phyloP scores from a whole-genome alignment of 2,888 invertebrate species.

The Cosmia pyralina region DNA sequence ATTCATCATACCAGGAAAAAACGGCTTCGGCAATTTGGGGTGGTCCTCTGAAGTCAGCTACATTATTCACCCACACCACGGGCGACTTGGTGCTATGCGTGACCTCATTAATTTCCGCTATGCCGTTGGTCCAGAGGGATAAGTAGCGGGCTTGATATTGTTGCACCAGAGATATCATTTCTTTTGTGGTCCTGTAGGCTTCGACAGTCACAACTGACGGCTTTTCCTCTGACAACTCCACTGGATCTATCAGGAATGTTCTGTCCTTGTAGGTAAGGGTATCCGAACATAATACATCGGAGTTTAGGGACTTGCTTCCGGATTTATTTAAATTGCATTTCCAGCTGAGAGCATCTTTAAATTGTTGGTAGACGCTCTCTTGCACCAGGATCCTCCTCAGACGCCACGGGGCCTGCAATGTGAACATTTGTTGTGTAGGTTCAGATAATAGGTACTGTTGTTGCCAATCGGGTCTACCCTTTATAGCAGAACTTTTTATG shows the following conservation, averaged over 20 bases:
- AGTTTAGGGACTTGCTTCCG: background rate
- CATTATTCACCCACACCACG: constrained; percentile 77
- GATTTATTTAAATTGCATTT: constrained; percentile 63
- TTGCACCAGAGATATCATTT: constrained; percentile 71
- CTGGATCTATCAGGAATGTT: constrained; percentile 65
- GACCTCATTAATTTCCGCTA: constrained; percentile 77
- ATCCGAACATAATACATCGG: constrained; percentile 21
- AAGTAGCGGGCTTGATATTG: constrained; percentile 61
- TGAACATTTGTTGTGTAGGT: constrained; percentile 3
- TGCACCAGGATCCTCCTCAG: constrained; percentile 74
- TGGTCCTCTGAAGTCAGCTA: constrained; percentile 72
- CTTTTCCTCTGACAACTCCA: constrained; percentile 23
- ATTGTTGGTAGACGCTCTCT: constrained; percentile 72
- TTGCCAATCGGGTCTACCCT: no score
- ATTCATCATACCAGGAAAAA: background rate
- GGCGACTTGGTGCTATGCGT: constrained; percentile 54
- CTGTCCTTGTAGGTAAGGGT: constrained; percentile 54
- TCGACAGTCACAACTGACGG: constrained; percentile 64
- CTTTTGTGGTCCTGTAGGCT: constrained; percentile 78
- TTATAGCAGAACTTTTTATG: no score
- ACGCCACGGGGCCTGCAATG: constrained; percentile 75
- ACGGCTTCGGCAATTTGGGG: constrained; percentile 49
- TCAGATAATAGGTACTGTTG: background rate
- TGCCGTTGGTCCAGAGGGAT: constrained; percentile 76
- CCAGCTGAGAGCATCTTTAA: constrained; percentile 70